These are phyloP conservation scores for Muscicapa adusta DNA, from an alignment of 2,113 vertebrate species.

Conservation along the genomic window DNA sequence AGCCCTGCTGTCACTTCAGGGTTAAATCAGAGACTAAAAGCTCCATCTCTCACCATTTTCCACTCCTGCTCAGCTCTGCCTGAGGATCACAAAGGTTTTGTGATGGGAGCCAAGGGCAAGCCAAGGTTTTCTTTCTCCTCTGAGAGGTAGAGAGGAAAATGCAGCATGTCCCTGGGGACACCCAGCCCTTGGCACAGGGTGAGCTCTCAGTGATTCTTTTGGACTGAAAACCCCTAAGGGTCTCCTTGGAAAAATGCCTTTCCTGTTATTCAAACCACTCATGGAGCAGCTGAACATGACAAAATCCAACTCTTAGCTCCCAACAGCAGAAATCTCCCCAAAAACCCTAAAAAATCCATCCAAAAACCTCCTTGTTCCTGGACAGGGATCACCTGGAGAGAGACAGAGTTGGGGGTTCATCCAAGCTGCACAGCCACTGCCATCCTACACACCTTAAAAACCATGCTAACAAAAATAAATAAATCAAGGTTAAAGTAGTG, in stretches of 20 bases:
- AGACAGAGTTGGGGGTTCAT: not conserved
- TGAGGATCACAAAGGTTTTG: not conserved
- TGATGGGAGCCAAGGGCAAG: not conserved
- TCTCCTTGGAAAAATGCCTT: not conserved
- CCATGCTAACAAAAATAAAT: rapidly evolving
- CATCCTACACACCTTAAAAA: not conserved
- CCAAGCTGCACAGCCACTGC: not conserved
- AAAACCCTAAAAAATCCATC: not conserved
- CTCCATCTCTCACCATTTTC: not conserved
- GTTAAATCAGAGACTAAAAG: not conserved
- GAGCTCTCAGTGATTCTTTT: not conserved
- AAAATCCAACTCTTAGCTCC: not conserved
- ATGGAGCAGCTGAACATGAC: rapidly evolving
- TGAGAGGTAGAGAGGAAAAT: not conserved
- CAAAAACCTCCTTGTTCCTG: not conserved
- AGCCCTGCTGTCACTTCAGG: not conserved
- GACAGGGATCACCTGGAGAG: rapidly evolving
- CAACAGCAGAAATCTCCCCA: rapidly evolving
- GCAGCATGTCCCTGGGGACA: not conserved
- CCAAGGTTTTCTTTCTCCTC: not conserved
- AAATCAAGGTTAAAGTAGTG: not conserved
- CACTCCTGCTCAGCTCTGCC: not conserved
- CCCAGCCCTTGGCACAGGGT: not conserved
- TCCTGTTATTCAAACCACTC: not conserved
- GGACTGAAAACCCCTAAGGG: not conserved